phyloP scores from a whole-genome alignment of 2,888 invertebrate species.

The Cheilosia vulpina region DNA sequence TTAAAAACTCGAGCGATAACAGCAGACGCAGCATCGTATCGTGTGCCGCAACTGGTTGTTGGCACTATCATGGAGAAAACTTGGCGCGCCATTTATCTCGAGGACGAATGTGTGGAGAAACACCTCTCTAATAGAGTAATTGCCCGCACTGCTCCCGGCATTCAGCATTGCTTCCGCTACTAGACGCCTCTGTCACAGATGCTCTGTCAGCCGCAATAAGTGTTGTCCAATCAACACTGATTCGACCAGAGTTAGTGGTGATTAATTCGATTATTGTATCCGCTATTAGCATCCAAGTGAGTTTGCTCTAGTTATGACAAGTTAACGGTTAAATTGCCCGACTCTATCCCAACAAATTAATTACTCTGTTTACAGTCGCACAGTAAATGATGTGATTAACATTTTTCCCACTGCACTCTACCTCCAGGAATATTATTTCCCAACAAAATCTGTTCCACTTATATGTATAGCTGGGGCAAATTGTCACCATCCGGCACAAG shows the following conservation, averaged over 20 bases:
- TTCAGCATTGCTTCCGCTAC: too few relatives aligned
- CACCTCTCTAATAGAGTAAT: too few relatives aligned
- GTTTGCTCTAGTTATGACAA: constrained; percentile 45
- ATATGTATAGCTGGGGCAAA: constrained; percentile 28
- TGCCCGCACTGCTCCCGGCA: too few relatives aligned
- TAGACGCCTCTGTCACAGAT: too few relatives aligned
- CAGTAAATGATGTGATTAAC: constrained; percentile 39
- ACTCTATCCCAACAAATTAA: constrained; percentile 31
- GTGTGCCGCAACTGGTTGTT: too few relatives aligned
- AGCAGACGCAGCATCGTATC: too few relatives aligned
- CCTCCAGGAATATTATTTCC: constrained; percentile 41
- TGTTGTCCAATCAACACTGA: constrained; percentile 6
- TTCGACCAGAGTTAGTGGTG: background rate
- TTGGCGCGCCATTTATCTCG: too few relatives aligned
- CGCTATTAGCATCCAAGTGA: constrained; percentile 17
- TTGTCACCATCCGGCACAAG: constrained; percentile 68
- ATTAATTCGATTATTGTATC: constrained; percentile 13
- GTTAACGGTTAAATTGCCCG: constrained; percentile 9
- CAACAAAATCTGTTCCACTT: constrained; percentile 58
- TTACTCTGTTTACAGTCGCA: constrained; percentile 25
- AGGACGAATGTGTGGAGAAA: too few relatives aligned
- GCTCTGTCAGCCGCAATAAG: background rate
- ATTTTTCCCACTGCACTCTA: background rate
- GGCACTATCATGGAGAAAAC: too few relatives aligned
- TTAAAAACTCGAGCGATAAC: too few relatives aligned